Base-by-base conservation (phyloP, 2,888 invertebrate species). In the Ochropleura plecta region DNA sequence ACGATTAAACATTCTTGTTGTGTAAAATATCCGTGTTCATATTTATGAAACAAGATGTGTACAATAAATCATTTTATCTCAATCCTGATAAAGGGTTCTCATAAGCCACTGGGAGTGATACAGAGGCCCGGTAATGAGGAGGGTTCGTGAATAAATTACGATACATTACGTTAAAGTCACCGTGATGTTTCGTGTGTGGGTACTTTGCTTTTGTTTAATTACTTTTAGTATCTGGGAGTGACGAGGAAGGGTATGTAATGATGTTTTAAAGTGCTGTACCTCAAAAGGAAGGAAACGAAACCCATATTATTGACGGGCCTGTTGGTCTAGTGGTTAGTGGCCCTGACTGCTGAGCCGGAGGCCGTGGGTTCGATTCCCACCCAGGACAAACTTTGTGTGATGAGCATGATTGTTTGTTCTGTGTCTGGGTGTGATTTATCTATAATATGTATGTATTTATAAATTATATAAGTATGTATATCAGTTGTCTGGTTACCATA, bases 91-190 rank as follows among this genome's bases (percentile, higher is more conserved):
- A 82, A 82, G 71, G 85, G 60, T 70, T 42, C 40, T 59, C 20
- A 57, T 64, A 79, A 69, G 71, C 70, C 64, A 42, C 68, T 78
- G 83, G 67, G 72, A 62, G n/a, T 65, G 72, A 72, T 82, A 53
- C 57, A 51, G 16, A 66, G 55, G 44, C 51, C n/a, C 62, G 42
- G 44, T 78, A 80, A 78, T 78, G 73, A 78, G n/a, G 66, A 82
- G 83, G 80, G 80, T 80, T 12, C 40, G 44, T 40, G 66, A 63
- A 79, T 79, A 67, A 67, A 79, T 82, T 66, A 79, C 62, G 62
- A 82, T 65, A 82, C 71, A 63, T 78, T 78, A 63, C 49, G 46
- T 63, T 65, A 53, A 79, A 77, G 64, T 64, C 59, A 12, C 59
- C 14, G 30, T 62, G 76, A 66, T 82, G 70, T 65, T 79, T n/a